These are phyloP conservation scores for Dicranocentrus wangi DNA, from an alignment of 2,888 invertebrate genomes.

Conservation along the genomic window DNA sequence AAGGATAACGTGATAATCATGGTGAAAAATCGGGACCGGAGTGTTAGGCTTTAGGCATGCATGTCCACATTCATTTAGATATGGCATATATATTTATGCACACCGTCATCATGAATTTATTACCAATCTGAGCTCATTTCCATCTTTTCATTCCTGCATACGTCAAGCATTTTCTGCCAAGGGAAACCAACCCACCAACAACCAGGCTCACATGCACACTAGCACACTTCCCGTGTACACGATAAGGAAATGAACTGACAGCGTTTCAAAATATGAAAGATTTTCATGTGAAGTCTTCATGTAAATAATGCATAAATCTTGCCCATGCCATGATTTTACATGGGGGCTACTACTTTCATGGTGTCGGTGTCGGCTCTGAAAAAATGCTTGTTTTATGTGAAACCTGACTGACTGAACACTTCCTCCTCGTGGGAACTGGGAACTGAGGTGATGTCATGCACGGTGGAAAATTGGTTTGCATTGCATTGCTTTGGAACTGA, in stretches of 20 bases:
- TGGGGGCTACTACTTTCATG: background rate
- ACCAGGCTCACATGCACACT: background rate
- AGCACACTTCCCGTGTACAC: background rate
- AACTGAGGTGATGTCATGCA: too few species aligned
- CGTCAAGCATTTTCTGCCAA: background rate
- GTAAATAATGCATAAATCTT: conserved; percentile 53
- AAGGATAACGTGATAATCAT: too few species aligned
- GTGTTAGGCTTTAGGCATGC: too few species aligned
- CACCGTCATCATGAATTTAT: conserved; percentile 4
- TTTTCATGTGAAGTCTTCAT: conserved; percentile 31
- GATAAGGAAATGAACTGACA: conserved; percentile 54
- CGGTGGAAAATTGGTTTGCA: too few species aligned
- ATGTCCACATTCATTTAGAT: too few species aligned
- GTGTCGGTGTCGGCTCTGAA: too few species aligned
- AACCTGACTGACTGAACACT: too few species aligned
- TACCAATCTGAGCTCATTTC: conserved; percentile 6
- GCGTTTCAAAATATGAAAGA: conserved; percentile 34
- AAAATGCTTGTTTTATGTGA: too few species aligned
- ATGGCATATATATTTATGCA: too few species aligned
- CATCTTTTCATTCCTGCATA: conserved; percentile 1
- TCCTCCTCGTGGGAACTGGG: too few species aligned
- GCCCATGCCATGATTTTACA: background rate
- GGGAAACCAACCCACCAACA: background rate
- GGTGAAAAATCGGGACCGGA: too few species aligned
- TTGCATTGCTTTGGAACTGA: too few species aligned